Percentiles rank a stretch among this genome's conserved stretches.
Evolutionary conservation across 1,140 invertebrate species (phyloP).

Genomic region (Epicauta chinensis): DNA sequence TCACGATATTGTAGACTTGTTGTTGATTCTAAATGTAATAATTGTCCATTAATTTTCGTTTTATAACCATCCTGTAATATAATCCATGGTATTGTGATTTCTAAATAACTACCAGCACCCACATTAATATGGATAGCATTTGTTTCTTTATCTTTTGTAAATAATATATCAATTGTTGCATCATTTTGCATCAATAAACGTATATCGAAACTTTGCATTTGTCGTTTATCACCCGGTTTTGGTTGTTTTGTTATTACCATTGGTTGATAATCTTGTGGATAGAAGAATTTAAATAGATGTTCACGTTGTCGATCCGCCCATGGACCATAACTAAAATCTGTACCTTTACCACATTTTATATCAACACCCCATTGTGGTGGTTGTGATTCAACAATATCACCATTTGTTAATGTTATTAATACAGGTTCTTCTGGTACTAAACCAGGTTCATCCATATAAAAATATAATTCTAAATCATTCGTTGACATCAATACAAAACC

Average conservation of each 20-base stretch:
- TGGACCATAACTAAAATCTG: conserved; percentile 96
- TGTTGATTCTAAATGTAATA: conserved; percentile 88
- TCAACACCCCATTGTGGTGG: conserved; percentile 93
- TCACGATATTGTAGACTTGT: conserved; percentile 90
- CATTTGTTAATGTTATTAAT: conserved; percentile 84
- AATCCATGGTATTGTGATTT: conserved; percentile 93
- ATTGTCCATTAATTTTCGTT: conserved; percentile 86
- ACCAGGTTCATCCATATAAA: conserved; percentile 93
- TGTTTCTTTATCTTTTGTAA: conserved; percentile 94
- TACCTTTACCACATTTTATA: conserved; percentile 91
- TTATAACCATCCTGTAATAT: conserved; percentile 74
- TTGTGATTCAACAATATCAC: conserved; percentile 84
- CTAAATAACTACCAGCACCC: conserved; percentile 87
- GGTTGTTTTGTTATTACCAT: conserved; percentile 69
- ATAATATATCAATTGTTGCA: conserved; percentile 91
- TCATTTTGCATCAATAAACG: conserved; percentile 84
- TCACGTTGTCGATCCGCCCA: conserved; percentile 97
- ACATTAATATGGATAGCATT: conserved; percentile 94
- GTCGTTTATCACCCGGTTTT: conserved; percentile 77
- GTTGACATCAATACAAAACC: conserved; percentile 96
- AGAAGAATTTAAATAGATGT: conserved; percentile 94
- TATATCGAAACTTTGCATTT: conserved; percentile 88
- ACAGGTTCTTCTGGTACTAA: conserved; percentile 85
- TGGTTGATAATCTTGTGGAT: conserved; percentile 81
- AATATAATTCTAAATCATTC: conserved; percentile 90